A percentile compares a stretch with the other conserved stretches of the same genome.
Evolutionary conservation across 2,113 vertebrate genomes (phyloP).

Genomic region (Halichoerus grypus): DNA sequence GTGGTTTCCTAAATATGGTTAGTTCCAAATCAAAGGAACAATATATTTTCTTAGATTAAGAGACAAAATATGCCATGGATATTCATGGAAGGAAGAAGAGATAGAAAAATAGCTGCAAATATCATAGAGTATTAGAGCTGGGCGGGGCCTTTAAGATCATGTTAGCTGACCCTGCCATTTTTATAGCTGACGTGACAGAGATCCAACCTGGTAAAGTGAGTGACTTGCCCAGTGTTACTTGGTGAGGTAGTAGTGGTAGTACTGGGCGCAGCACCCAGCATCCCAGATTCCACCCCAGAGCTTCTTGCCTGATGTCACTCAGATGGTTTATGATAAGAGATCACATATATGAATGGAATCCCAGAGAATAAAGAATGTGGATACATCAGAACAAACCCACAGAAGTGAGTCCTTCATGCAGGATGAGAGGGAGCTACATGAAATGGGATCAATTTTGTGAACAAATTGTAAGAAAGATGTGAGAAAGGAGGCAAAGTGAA

Average conservation of each 20-base stretch:
- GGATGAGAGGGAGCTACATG: neutral
- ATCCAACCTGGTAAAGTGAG: neutral
- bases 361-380: neutral
- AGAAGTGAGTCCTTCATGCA: neutral
- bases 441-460: neutral
- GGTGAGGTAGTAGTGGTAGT: too few species aligned
- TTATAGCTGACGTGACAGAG: neutral
- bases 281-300: neutral
- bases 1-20: neutral
- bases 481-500: neutral
- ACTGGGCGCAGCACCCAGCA: neutral
- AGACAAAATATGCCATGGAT: neutral
- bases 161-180: neutral
- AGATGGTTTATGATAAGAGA: neutral
- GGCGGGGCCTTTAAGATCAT: neutral
- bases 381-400: neutral
- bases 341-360: neutral
- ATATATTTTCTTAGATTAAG: constrained; percentile 22
- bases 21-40: neutral
- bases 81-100: constrained; percentile 20
- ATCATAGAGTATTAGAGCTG: neutral
- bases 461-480: neutral
- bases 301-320: neutral
- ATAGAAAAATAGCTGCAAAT: neutral
- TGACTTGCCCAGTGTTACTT: neutral